Percentiles rank a stretch among this genome's conserved stretches.
Conservation (phyloP, 2,888 invertebrate species). For the Drosophila mimica region DNA sequence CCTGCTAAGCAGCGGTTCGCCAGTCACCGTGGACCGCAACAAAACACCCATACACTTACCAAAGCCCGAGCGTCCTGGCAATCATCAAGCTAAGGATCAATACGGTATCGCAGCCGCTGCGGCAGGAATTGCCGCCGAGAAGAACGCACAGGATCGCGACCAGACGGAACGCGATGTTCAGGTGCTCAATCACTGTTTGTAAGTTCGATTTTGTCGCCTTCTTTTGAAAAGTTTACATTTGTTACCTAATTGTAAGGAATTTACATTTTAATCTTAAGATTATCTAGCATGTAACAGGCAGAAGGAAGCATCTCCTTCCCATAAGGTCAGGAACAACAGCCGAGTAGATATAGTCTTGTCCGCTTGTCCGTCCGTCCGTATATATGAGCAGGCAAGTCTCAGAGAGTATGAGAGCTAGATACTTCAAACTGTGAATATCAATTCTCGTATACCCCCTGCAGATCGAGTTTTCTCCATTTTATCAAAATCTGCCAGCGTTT, state of each 20-base stretch:
- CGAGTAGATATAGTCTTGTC: neutral
- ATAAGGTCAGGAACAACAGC: neutral
- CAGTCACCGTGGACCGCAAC: slow-evolving; percentile 86
- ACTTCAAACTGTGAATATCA: neutral
- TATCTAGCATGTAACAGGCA: neutral
- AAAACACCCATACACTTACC: slow-evolving; percentile 72
- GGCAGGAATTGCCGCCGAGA: slow-evolving; percentile 88
- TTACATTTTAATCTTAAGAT: neutral
- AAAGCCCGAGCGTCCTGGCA: slow-evolving; percentile 55
- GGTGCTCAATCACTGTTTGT: slow-evolving; percentile 96
- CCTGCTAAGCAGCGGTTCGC: slow-evolving; percentile 88
- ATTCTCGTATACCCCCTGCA: neutral
- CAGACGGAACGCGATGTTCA: slow-evolving; percentile 97
- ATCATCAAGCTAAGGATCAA: slow-evolving; percentile 79
- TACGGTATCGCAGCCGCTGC: slow-evolving; percentile 82
- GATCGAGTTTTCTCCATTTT: neutral
- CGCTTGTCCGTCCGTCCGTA: neutral
- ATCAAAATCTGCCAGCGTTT: neutral
- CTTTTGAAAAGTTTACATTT: neutral
- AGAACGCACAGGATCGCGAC: slow-evolving; percentile 94
- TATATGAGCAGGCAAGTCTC: neutral
- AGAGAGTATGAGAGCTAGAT: too few relatives aligned
- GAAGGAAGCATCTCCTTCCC: too few relatives aligned
- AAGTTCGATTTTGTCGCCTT: slow-evolving; percentile 10
- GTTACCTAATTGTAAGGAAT: neutral